Evolutionary conservation across 2,888 invertebrate species (phyloP), one percentile per base, ranked within the genome.

Genomic region (Eilema depressum): DNA sequence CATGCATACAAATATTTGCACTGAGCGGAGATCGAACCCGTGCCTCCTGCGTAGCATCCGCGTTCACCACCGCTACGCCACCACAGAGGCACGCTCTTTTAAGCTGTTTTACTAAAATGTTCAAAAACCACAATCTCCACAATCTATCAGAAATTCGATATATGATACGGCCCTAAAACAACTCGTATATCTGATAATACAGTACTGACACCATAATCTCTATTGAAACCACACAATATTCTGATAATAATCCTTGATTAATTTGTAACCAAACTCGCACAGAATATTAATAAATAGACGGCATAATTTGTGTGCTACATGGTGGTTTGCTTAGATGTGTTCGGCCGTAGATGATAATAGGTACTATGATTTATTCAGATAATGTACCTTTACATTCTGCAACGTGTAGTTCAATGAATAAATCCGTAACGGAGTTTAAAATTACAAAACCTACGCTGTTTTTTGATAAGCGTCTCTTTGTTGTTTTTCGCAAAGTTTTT

Each of bases 231-330:
- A 30, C 30, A 14, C 56, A 30, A 23, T 64, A 56, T 30, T 23
- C 30, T 23, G 56, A 30, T 30, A 30, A 28, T 53, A 64, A 64
- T 30, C 28, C 23, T 56, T 65, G 53, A 65, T 65, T 65, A 65
- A 65, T 56, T 23, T 23, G 30, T 53, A 53, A 64, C 12, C 14
- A 12, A 53, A n/a, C 30, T 23, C 7, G 8, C 23, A 12, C 26
- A 26, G 14, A 5, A 14, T 12, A 26, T 59, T 59, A 59, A 59
- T 59, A 26, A 59, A 25, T 59, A 26, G 5, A 26, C 14, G 3
- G 14, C 14, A 23, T 59, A 59, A 26, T 59, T 59, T 26, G 59
- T 17, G 26, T 47, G 59, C n/a, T 26, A 3, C 11, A 59, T 26
- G 4, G 26, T 14, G 25, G 59, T 57, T 20, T 47, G 47, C 14